Evolutionary conservation across 2,113 vertebrate species (phyloP), one percentile per base, ranked within the genome.

Genomic region (Casuarius casuarius): DNA sequence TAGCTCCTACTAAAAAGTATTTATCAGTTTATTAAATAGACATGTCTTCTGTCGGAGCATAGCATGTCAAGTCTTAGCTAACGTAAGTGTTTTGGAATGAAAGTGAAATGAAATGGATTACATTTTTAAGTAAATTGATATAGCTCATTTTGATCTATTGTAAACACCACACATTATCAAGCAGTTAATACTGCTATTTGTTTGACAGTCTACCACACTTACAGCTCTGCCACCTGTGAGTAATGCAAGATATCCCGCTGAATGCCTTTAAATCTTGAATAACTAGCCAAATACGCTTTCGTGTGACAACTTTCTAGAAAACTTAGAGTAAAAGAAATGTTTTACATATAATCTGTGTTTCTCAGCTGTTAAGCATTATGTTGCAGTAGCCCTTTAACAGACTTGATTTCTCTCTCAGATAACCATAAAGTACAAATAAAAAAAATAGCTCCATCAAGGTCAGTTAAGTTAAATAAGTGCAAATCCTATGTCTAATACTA

Each of bases 71-170:
- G 44, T 66, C 71, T 93, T 28, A 31, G 87, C 84, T 88, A 84
- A 87, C 7, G 0, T 71, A 42, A 76, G 71, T 52, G 54, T 67
- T 93, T 71, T 85, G 83, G 92, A 86, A 84, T 89, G 76, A 63
- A 89, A 81, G 70, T 56, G 35, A 88, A 83, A 93, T 80, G 23
- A 83, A 95, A 67, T 46, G 52, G 76, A 84, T 92, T 84, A 88
- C 51, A 51, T 86, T 92, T 93, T 28, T 74, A 93, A 51, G 78
- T 75, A 86, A 96, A 84, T 76, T 74, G 71, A 77, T 71, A 38
- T 31, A 70, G n/a, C 46, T 68, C 66, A n/a, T 21, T 38, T 52
- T 82, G 79, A 82, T 90, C 70, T 78, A 17, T 40, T 89, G 65
- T 85, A 75, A 61, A 78, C 52, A 90, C 78, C 54, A 66, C 22